Base-by-base conservation (phyloP, 2,113 vertebrate genomes). In the Cyrtonyx montezumae region DNA sequence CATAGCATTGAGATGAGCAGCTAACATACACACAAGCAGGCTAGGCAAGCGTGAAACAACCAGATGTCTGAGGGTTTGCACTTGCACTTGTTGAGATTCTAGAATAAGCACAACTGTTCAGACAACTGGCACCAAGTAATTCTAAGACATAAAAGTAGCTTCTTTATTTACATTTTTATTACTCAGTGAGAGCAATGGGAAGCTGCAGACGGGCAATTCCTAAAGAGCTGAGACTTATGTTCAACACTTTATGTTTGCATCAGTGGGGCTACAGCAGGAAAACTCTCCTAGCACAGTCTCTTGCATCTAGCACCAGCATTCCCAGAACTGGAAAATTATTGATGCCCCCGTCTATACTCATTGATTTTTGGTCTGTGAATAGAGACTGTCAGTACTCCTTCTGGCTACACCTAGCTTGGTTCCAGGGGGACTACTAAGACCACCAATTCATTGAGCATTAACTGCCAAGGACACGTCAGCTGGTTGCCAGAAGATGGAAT, bases 71-170 rank as follows among this genome's bases (percentile, higher is more conserved):
- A 67, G n/a, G 75, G 77, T 85, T 90, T 77, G 81, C 70, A 82
- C 62, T 87, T 90, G 90, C 85, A 81, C 73, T 93, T 85, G 91
- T 79, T 5, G 40, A 78, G 82, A 83, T 68, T 84, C 56, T 40
- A 89, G 42, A 76, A 51, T 42, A 86, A 94, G 91, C 84, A 88
- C 95, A 94, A 94, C 81, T 96, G 89, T 76, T 93, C 67, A 61
- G 87, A 92, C 93, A 96, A 95, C 79, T 90, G 94, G 26, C 68
- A 79, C 76, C 8, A 16, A 94, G 61, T 74, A 80, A 90, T 21
- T 87, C 55, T 30, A 22, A 92, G 79, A 69, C 25, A 63, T 34
- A 61, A 78, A 78, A 26, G 62, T 2, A 70, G n/a, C 46, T 90
- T 46, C 81, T 92, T 82, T 91, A 88, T 92, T 95, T 83, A 84